Conservation (phyloP, 2,113 vertebrate genomes). For the Eulacestoma nigropectus region DNA sequence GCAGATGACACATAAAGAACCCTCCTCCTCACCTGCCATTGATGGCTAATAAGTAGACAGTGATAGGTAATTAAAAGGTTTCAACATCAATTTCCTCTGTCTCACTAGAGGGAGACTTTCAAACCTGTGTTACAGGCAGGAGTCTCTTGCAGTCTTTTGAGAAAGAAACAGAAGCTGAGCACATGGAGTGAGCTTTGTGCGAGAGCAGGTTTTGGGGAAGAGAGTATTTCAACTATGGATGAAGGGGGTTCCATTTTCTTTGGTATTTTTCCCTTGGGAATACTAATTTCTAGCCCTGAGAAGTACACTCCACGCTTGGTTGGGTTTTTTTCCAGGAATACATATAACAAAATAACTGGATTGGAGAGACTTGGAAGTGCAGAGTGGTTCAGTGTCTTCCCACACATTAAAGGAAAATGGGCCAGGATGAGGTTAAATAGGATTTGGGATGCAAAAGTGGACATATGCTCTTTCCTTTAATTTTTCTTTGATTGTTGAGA, state of each 20-base stretch:
- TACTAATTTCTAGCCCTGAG: background rate
- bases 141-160: background rate
- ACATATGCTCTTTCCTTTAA: no score
- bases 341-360: background rate
- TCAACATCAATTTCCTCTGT: background rate
- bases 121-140: background rate
- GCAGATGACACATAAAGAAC: background rate
- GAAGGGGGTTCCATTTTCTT: background rate
- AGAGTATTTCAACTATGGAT: fast-evolving
- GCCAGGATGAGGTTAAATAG: background rate
- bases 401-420: background rate
- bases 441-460: background rate
- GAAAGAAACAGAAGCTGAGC: background rate
- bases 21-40: fast-evolving
- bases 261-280: background rate
- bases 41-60: background rate
- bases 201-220: background rate
- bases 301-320: background rate
- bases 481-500: background rate
- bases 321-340: background rate
- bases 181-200: background rate
- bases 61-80: background rate
- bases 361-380: background rate
- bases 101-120: background rate
- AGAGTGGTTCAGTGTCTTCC: background rate